Base-by-base conservation (phyloP, 2,888 invertebrate genomes). In the Nemoura dubitans region DNA sequence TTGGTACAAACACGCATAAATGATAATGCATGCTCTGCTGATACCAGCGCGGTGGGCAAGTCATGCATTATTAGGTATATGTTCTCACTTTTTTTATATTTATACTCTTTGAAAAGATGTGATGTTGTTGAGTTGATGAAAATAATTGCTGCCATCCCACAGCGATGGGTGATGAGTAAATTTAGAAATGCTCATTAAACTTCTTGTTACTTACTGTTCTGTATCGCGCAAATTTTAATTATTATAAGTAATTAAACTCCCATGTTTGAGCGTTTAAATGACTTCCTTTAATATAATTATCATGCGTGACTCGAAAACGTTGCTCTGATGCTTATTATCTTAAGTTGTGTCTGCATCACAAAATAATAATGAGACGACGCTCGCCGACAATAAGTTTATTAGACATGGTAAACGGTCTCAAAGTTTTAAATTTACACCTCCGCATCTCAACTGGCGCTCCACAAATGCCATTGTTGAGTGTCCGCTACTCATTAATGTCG, bases 191-290 rank as follows among this genome's bases (percentile, higher is more conserved):
- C 59, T 59, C 59, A 59, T 59, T 59, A 59, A 59, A 59, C 59
- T 21, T 59, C 59, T 10, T 16, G 59, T 59, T 36, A 36, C 36
- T n/a, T n/a, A 36, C 36, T 36, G 36, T 10, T 36, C 10, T 59
- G 59, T 21, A 59, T 59, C 10, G 59, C 14, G 59, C 59, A 59
- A 59, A 59, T 59, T 59, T 59, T 59, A 59, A 59, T 59, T 59
- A 59, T 59, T 59, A 59, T 59, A 59, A 59, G 59, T 59, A 59
- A 59, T 59, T 59, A 59, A 59, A 59, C 59, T 59, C 59, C 59
- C 59, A 59, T 59, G 59, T 59, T 59, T 59, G 59, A 59, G 59
- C 59, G 59, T 59, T 59, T 59, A 59, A 59, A 59, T 59, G 59
- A 59, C 59, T 59, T 59, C 59, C 59, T 59, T 59, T 59, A 59